Evolutionary conservation across 1,140 invertebrate genomes (phyloP), one percentile per base, ranked within the genome.

Genomic region (Hetaerina americana): DNA sequence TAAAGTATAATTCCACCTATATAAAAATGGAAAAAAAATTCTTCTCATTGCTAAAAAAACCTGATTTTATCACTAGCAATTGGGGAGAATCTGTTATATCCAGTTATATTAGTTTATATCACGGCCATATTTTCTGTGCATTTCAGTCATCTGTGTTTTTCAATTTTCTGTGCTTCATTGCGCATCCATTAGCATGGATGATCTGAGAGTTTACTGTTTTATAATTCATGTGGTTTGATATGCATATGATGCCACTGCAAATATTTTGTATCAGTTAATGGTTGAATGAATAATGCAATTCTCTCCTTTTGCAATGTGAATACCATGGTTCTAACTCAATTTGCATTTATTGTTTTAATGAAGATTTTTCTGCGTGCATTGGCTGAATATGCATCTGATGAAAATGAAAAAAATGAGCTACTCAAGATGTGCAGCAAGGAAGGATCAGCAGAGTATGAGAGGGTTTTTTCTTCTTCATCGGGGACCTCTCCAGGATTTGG

Each of bases 291-390:
- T 40, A 40, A n/a, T n/a, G 31, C 6, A 40, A 40, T 8, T 18
- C 6, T 40, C 18, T 18, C 18, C 18, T 40, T 8, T 8, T 40
- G 18, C 18, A 40, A 40, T 18, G 18, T 40, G 6, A 40, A 40
- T 40, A 8, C 18, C 18, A 40, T 40, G 31, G 6, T 40, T 18
- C 6, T 40, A 8, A 40, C n/a, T n/a, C n/a, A n/a, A n/a, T n/a
- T n/a, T n/a, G n/a, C n/a, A n/a, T n/a, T 71, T 73, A 75, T 74
- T 28, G 71, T 76, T 70, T 73, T 71, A 71, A 82, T 85, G 72
- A 76, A 90, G 88, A 78, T 84, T 40, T 85, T 91, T 73, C 74
- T 92, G 5, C 77, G 88, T 75, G 78, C 86, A 27, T 78, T 93
- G 70, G 82, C 86, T 70, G 82, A 83, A 71, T 83, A 87, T 75